Percentiles rank a stretch among this genome's conserved stretches.
Evolutionary conservation across 2,888 invertebrate genomes (phyloP).

Genomic region (Ecliptopera silaceata): DNA sequence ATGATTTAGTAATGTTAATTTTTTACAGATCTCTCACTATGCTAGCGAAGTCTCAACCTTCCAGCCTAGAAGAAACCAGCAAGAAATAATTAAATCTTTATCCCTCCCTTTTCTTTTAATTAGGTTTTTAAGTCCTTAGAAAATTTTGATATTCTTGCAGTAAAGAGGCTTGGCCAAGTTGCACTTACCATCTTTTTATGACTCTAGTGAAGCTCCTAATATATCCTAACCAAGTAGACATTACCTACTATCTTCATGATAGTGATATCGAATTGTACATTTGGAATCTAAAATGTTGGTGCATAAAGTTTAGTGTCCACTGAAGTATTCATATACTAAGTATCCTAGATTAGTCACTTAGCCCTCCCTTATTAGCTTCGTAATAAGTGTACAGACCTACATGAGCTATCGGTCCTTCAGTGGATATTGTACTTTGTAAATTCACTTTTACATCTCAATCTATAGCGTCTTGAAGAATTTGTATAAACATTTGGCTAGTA

Average conservation of each 20-base stretch:
- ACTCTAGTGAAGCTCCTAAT: constrained; percentile 13
- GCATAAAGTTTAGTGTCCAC: constrained; percentile 11
- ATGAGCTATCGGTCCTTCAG: background rate
- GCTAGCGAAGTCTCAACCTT: constrained; percentile 71
- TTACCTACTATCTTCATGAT: constrained; percentile 38
- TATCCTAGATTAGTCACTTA: background rate
- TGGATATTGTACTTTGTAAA: constrained; percentile 17
- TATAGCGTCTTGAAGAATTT: constrained; percentile 23
- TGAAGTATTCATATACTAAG: background rate
- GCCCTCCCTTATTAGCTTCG: background rate
- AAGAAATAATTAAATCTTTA: constrained; percentile 58
- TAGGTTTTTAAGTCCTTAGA: constrained; percentile 23
- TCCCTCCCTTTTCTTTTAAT: constrained; percentile 36
- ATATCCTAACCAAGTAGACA: constrained; percentile 33
- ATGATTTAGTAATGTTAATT: background rate
- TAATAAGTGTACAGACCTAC: background rate
- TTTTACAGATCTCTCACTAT: constrained; percentile 74
- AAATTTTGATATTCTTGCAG: constrained; percentile 34
- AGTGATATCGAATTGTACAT: constrained; percentile 41
- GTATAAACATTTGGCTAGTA: constrained; percentile 25
- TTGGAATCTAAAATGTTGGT: constrained; percentile 35
- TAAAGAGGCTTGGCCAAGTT: constrained; percentile 39
- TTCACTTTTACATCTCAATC: constrained; percentile 27
- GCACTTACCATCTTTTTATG: constrained; percentile 20
- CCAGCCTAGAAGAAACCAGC: constrained; percentile 62